Evolutionary conservation across 2,888 invertebrate species (phyloP), one percentile per base, ranked within the genome.

Genomic region (Lysandra bellargus): DNA sequence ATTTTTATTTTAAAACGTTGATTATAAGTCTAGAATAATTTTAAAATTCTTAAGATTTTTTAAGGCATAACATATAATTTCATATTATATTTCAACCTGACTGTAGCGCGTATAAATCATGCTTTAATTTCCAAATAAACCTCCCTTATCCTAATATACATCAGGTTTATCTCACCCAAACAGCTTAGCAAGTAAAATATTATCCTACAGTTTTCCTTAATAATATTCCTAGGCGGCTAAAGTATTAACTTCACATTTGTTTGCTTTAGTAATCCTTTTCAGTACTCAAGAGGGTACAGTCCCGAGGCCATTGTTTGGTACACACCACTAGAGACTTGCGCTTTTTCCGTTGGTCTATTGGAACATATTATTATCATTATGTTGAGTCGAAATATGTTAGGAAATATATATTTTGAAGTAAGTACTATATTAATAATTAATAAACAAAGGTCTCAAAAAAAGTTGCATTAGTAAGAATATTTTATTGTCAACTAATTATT

Each of bases 251-350:
- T 87, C 86, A 86, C 86, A 86, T 85, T 88, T 91, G 90, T 90
- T 89, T 90, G 88, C 88, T 88, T 86, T 87, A 85, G 85, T 90
- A 88, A 90, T 89, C 89, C 89, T 89, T 87, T 86, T 86, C 86
- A 83, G 85, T 82, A 81, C 83, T 86, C 85, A 85, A 83, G 86
- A 83, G 83, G 84, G 84, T 85, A 84, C 84, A 85, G 83, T 85
- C 90, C 86, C 80, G 81, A 80, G 89, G 89, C 87, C 81, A 82
- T 72, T 79, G 77, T 83, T 78, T 86, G 86, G 86, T 84, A n/a
- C 79, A 87, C 85, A 83, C 79, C 44, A 83, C 33, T 80, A 81
- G 83, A 81, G 79, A 79, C 49, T 80, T 69, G 75, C 61, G 61
- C 3, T 74, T 30, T 17, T 37, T 37, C 33, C 14, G 14, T 69